Percentiles rank a stretch among this genome's conserved stretches.
Conservation (phyloP, 35 echinoderm and acorn worm species). For the Heliocidaris tuberculata region DNA sequence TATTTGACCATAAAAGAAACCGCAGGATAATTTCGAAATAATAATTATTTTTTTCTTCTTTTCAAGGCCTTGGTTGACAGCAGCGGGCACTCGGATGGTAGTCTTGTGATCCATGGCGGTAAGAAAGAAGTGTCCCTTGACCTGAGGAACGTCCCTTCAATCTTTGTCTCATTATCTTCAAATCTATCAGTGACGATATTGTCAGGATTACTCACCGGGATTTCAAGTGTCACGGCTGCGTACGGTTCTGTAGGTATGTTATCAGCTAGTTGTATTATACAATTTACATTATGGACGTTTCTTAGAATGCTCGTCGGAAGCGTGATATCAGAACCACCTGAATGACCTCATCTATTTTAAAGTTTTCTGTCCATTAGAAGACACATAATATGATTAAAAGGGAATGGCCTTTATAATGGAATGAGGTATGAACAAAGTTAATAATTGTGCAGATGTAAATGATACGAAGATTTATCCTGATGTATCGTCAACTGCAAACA, state of each 20-base stretch:
- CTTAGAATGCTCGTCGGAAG: too few species aligned
- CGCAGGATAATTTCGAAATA: background rate
- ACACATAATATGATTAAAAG: too few species aligned
- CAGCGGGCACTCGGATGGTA: background rate
- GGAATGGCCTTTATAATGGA: too few species aligned
- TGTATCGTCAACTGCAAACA: too few species aligned
- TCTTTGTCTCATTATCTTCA: constrained; percentile 2
- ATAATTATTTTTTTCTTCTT: background rate
- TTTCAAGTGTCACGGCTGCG: background rate
- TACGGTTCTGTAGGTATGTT: constrained; percentile 24
- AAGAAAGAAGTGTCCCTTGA: background rate
- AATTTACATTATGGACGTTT: too few species aligned
- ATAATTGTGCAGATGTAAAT: too few species aligned
- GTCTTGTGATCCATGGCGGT: background rate
- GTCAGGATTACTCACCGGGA: background rate
- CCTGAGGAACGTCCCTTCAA: background rate
- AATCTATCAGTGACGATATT: background rate
- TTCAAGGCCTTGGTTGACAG: background rate
- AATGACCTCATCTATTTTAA: too few species aligned
- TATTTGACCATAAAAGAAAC: background rate
- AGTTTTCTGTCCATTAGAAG: too few species aligned
- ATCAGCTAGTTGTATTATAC: too few species aligned
- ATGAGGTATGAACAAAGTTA: too few species aligned
- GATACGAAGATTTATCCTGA: too few species aligned
- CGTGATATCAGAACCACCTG: too few species aligned